Conservation (phyloP, 2,113 vertebrate genomes). For the Heteronetta atricapilla region DNA sequence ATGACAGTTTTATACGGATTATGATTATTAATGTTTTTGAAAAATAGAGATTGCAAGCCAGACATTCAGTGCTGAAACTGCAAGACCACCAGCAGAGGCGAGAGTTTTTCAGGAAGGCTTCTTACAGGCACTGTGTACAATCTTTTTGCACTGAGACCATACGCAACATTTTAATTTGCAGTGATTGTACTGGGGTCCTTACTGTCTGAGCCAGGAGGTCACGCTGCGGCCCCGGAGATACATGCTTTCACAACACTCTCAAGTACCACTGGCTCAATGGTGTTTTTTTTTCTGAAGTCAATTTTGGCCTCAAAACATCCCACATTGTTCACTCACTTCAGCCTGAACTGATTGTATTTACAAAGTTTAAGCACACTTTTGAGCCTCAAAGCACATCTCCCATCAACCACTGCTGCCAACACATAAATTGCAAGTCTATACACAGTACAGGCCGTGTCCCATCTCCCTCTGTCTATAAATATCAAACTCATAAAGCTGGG, state of each 20-base stretch:
- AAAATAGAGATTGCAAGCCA: constrained; percentile 68
- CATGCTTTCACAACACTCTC: constrained; percentile 41
- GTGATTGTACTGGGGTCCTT: not conserved
- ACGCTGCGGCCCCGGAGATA: not conserved
- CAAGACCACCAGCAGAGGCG: constrained; percentile 75
- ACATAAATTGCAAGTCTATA: constrained; percentile 77
- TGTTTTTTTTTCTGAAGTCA: constrained; percentile 62
- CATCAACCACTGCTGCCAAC: constrained; percentile 73
- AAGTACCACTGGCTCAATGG: constrained; percentile 38
- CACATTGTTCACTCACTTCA: constrained; percentile 67
- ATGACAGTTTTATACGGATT: constrained; percentile 81
- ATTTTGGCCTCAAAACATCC: constrained; percentile 72
- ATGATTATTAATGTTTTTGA: constrained; percentile 77
- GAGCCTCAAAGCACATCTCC: constrained; percentile 73
- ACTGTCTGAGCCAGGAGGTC: constrained; percentile 52
- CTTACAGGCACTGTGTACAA: constrained; percentile 56
- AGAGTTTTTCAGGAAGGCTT: constrained; percentile 38
- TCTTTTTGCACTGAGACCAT: constrained; percentile 52
- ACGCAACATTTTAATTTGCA: constrained; percentile 70
- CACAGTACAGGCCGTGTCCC: constrained; percentile 65
- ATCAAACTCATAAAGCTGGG: constrained; percentile 51
- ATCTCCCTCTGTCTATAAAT: constrained; percentile 63
- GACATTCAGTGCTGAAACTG: constrained; percentile 42
- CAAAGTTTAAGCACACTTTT: constrained; percentile 79
- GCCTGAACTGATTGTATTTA: constrained; percentile 85